Conservation (phyloP, 2,113 vertebrate species). For the Pao palembangensis region DNA sequence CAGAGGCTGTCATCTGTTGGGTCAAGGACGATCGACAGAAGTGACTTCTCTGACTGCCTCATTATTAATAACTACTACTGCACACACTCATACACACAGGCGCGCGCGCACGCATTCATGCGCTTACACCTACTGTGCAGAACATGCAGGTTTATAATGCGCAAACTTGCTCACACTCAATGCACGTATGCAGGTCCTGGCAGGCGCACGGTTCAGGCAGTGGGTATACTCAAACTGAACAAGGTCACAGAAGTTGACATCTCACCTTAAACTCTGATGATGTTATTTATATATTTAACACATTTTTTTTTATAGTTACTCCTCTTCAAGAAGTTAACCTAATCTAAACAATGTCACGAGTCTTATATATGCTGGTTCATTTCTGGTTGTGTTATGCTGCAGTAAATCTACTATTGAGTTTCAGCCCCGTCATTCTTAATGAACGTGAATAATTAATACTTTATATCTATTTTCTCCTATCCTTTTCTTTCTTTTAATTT, state of each 20-base stretch:
- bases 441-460: not conserved
- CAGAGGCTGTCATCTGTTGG: constrained; percentile 30
- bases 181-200: constrained; percentile 19
- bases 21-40: constrained; percentile 19
- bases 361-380: not conserved
- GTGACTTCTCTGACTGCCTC: constrained; percentile 11
- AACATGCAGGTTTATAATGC: constrained; percentile 1
- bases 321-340: too few relatives aligned
- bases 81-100: constrained; percentile 10
- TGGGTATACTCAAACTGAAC: constrained; percentile 51
- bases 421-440: not conserved
- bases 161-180: constrained; percentile 2
- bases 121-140: constrained; percentile 21
- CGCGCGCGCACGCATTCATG: not conserved
- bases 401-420: not conserved
- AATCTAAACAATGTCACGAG: not conserved
- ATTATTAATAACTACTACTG: constrained; percentile 15
- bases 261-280: not conserved
- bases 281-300: not conserved
- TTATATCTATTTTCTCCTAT: too few relatives aligned
- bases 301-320: too few relatives aligned
- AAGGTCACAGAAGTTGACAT: constrained; percentile 18
- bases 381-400: not conserved
- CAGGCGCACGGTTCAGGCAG: constrained; percentile 50
- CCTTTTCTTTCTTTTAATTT: too few relatives aligned